phyloP scores from a whole-genome alignment of 2,888 invertebrate genomes.

The Metellina segmentata region DNA sequence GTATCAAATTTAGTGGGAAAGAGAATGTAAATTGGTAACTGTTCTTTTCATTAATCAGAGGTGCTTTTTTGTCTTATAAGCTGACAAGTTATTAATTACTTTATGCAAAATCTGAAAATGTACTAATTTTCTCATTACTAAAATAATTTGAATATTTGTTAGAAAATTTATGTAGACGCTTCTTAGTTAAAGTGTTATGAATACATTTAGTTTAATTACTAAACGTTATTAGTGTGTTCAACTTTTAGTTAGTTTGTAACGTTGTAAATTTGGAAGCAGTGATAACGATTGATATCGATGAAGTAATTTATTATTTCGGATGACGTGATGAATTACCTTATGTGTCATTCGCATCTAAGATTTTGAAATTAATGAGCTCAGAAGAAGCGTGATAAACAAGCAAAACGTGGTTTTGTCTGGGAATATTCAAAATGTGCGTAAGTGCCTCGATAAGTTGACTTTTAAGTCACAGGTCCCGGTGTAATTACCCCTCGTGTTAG shows the following conservation, averaged over 20 bases:
- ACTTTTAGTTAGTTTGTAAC: not conserved
- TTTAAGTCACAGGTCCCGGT: not conserved
- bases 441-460: not conserved
- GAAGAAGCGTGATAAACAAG: not conserved
- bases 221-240: not conserved
- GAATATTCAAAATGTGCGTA: not conserved
- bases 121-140: not conserved
- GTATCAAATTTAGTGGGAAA: too few relatives aligned
- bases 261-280: not conserved
- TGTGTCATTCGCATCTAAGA: not conserved
- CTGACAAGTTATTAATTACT: not conserved
- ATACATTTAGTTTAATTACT: not conserved
- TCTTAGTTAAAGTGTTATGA: not conserved
- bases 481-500: too few relatives aligned
- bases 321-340: not conserved
- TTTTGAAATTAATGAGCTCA: not conserved
- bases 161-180: not conserved
- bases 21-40: too few relatives aligned
- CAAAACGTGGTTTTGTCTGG: not conserved
- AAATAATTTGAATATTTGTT: not conserved
- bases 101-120: not conserved
- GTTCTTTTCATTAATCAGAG: not conserved
- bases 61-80: not conserved
- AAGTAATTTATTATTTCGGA: not conserved
- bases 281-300: not conserved